Percentiles rank a stretch among this genome's conserved stretches.
phyloP scores from a whole-genome alignment of 2,888 invertebrate species.

The Phrixothrix hirtus region DNA sequence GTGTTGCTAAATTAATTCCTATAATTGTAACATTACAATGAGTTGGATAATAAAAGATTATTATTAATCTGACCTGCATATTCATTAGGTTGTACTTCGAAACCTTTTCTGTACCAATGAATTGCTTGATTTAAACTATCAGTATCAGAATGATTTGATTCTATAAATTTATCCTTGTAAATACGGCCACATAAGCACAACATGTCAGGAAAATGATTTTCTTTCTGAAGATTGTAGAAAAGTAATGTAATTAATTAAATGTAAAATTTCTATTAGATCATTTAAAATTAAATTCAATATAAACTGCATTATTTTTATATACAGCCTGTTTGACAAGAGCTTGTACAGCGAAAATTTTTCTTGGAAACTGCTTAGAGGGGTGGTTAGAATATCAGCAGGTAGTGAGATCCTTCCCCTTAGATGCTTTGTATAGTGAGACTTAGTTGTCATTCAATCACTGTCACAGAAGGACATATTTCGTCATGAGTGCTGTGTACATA shows the following conservation, averaged over 20 bases:
- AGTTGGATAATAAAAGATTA: not conserved
- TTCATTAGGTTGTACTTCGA: constrained; percentile 97
- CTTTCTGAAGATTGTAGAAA: constrained; percentile 62
- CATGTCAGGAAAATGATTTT: constrained; percentile 96
- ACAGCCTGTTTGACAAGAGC: no score
- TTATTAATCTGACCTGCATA: constrained; percentile 72
- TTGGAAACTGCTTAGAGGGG: no score
- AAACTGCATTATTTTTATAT: no score
- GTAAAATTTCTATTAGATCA: no score
- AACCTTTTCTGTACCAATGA: constrained; percentile 96
- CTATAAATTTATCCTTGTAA: constrained; percentile 96
- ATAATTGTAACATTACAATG: constrained; percentile 16
- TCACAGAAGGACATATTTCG: no score
- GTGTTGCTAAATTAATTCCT: constrained; percentile 94
- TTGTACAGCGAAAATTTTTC: no score
- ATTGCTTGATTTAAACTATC: constrained; percentile 91
- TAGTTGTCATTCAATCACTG: no score
- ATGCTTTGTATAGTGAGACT: no score
- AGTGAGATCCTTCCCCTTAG: no score
- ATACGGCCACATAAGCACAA: constrained; percentile 96
- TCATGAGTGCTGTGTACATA: no score
- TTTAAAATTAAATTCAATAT: no score
- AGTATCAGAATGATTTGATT: constrained; percentile 87
- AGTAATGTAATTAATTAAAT: not conserved
- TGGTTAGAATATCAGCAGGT: no score